Base-by-base conservation (phyloP, 2,113 vertebrate genomes). In the Uropsilus gracilis region DNA sequence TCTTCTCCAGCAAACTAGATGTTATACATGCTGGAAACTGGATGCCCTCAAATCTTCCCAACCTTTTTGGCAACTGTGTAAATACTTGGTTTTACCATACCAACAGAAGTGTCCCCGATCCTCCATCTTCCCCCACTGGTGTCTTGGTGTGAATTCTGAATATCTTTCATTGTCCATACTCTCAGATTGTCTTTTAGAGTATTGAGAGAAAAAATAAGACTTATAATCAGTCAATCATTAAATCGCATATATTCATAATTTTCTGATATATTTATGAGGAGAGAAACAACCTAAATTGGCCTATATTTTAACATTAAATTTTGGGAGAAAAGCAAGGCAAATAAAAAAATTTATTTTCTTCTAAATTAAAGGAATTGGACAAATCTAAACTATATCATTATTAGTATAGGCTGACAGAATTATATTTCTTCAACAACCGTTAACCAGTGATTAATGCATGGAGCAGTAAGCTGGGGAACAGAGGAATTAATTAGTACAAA, bases 401-500 rank as follows among this genome's bases (percentile, higher is more conserved):
- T 77, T 77, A 71, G 42, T 39, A 69, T 24, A 83, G 37, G 69
- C 16, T 34, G 80, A 46, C 2, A 61, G 59, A 57, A 81, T 92
- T 77, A 13, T 69, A 92, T 50, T 94, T 89, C 53, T 94, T 90
- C 37, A 92, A 63, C 20, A 90, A 63, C 10, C 78, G 32, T 91
- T 80, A 78, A 77, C 55, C n/a, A 76, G 28, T 22, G 48, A 75
- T 87, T 95, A 92, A 77, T 94, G 68, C 22, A 59, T 46, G 24
- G 34, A 81, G 48, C n/a, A 78, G 13, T 77, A 90, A 26, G 64
- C 26, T 55, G 32, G 28, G 44, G 90, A 77, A 77, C 50, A 92
- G 78, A 44, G 48, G 32, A 91, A 77, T 94, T 84, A 94, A 92
- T 90, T 85, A 92, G 84, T 57, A 88, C n/a, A 72, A 94, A 95